These are phyloP conservation scores for Chondrosia reniformis DNA, from an alignment of 37 sponge, comb jelly and placozoan genomes.

Conservation along the genomic window DNA sequence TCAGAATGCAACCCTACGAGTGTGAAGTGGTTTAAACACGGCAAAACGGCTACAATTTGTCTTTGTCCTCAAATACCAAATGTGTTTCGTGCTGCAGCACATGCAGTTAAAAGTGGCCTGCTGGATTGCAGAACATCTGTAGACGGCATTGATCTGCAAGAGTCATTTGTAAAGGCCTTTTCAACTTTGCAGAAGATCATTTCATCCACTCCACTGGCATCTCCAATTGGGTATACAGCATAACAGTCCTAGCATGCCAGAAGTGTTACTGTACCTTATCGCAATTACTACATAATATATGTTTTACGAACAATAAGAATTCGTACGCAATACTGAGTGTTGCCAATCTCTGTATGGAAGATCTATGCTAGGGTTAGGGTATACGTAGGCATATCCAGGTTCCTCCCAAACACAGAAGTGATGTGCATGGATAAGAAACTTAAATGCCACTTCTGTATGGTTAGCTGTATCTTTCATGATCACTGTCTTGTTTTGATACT, in stretches of 20 bases:
- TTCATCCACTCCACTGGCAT: not conserved
- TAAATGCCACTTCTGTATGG: too few species aligned
- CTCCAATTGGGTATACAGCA: not conserved
- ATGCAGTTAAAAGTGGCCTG: conserved; percentile 9
- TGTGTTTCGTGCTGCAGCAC: conserved; percentile 4
- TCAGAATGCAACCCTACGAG: conserved; percentile 1
- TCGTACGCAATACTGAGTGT: not conserved
- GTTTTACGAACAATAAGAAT: conserved; percentile 1
- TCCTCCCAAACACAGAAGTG: too few species aligned
- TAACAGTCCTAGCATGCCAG: conserved; percentile 12
- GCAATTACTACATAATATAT: conserved; percentile 9
- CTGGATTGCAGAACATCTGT: conserved; percentile 8
- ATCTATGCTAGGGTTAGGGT: too few species aligned
- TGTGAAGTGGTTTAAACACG: conserved; percentile 8
- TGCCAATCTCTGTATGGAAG: not conserved
- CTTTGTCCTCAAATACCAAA: not conserved
- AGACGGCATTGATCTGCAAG: not conserved
- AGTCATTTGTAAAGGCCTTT: not conserved
- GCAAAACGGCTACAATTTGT: conserved; percentile 1
- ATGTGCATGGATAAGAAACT: too few species aligned
- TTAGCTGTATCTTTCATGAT: too few species aligned
- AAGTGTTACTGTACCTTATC: conserved; percentile 8
- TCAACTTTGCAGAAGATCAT: conserved; percentile 11
- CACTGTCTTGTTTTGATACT: too few species aligned
- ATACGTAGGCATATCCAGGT: too few species aligned